These are phyloP conservation scores for Phanerotoma sp. DNA, from an alignment of 2,888 invertebrate species.

Conservation along the genomic window DNA sequence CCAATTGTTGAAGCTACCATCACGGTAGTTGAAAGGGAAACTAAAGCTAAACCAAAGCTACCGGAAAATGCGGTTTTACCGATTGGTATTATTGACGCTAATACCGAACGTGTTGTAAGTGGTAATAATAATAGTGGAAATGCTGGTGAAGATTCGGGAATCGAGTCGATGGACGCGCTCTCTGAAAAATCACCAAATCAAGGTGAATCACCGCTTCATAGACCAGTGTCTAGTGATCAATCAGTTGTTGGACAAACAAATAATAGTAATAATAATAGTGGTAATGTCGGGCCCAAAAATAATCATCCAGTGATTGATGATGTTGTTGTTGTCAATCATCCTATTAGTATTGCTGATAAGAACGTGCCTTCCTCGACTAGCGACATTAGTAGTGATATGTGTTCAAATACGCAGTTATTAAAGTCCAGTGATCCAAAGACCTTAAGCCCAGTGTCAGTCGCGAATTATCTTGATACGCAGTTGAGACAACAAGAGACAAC, in stretches of 20 bases:
- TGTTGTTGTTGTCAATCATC: no score
- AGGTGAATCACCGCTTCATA: conserved; percentile 67
- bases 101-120: conserved; percentile 40
- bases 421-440: conserved; percentile 47
- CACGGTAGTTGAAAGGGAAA: neutral
- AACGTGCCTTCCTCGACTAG: conserved; percentile 57
- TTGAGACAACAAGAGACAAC: conserved; percentile 44
- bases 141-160: conserved; percentile 87
- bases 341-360: conserved; percentile 56
- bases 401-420: conserved; percentile 53
- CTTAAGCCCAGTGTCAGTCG: conserved; percentile 44
- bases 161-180: conserved; percentile 91
- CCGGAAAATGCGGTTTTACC: conserved; percentile 34
- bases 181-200: conserved; percentile 91
- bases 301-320: no score
- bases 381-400: conserved; percentile 56
- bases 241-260: conserved; percentile 35
- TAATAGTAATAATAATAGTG: conserved; percentile 30
- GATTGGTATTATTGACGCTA: conserved; percentile 42
- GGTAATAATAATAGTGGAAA: conserved; percentile 42
- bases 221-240: conserved; percentile 56
- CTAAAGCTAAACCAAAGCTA: conserved; percentile 16
- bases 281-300: no score
- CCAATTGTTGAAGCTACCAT: conserved; percentile 8
- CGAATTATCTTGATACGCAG: conserved; percentile 46